These are phyloP conservation scores for Scolanthus callimorphus DNA, from an alignment of 92 coral and sea anemone genomes.

Conservation along the genomic window DNA sequence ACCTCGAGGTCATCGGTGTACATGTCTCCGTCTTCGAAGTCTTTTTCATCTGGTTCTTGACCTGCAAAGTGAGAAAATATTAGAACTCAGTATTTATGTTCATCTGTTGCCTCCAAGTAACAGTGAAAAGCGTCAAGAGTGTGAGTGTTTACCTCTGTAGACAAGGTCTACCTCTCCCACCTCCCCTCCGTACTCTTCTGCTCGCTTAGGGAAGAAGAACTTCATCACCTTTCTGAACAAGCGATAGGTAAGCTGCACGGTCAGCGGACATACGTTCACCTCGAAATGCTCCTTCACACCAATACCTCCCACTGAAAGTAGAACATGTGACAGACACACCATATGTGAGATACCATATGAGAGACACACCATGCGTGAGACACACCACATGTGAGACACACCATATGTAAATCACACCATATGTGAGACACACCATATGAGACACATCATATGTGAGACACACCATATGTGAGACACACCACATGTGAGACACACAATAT, in stretches of 20 bases:
- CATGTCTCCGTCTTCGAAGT: constrained; percentile 23
- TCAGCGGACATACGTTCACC: constrained; percentile 97
- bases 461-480: too few relatives aligned
- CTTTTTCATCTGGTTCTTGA: constrained; percentile 25
- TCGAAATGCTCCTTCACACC: constrained; percentile 98
- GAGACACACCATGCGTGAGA: too few relatives aligned
- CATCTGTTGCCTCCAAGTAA: too few relatives aligned
- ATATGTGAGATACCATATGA: too few relatives aligned
- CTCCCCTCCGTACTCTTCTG: constrained; percentile 84
- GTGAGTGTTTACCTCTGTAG: constrained; percentile 65
- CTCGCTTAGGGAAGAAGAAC: constrained; percentile 96
- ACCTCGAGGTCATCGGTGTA: constrained; percentile 57
- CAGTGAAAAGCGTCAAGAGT: too few relatives aligned
- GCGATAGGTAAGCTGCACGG: constrained; percentile 83
- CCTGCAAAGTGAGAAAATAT: constrained; percentile 6
- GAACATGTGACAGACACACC: too few relatives aligned
- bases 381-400: too few relatives aligned
- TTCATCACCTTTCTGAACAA: constrained; percentile 87
- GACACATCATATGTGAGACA: too few relatives aligned
- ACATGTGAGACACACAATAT: too few relatives aligned
- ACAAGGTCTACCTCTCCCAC: constrained; percentile 78
- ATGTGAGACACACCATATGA: too few relatives aligned
- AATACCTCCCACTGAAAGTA: constrained; percentile 98
- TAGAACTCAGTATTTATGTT: too few relatives aligned
- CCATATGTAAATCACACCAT: too few relatives aligned